phyloP scores from a whole-genome alignment of 2,888 invertebrate species.

The Acronicta aceris region DNA sequence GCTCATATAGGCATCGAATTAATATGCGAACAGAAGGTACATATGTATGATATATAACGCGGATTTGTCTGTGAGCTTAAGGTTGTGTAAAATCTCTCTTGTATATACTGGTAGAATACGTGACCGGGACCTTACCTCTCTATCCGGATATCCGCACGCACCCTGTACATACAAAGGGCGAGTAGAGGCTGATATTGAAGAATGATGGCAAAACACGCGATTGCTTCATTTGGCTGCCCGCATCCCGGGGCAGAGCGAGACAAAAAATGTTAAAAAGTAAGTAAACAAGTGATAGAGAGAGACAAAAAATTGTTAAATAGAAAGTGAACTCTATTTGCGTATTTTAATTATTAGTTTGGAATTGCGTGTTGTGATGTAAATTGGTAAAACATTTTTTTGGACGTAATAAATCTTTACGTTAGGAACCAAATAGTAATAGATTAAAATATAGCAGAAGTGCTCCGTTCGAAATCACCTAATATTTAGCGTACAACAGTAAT shows the following conservation, averaged over 20 bases:
- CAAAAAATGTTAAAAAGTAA: slow-evolving; percentile 16
- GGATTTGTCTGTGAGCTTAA: neutral
- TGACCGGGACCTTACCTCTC: slow-evolving; percentile 17
- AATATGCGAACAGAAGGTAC: too few relatives aligned
- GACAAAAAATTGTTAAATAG: slow-evolving; percentile 39
- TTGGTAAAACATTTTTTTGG: slow-evolving; percentile 14
- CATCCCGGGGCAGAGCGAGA: slow-evolving; percentile 55
- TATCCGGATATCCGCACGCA: slow-evolving; percentile 49
- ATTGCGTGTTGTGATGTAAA: slow-evolving; percentile 43
- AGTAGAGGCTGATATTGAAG: slow-evolving; percentile 72
- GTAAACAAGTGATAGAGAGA: slow-evolving; percentile 41
- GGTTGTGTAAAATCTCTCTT: slow-evolving; percentile 7
- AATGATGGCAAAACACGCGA: slow-evolving; percentile 82
- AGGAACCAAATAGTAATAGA: neutral
- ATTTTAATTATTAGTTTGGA: slow-evolving; percentile 57
- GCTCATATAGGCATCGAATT: too few relatives aligned
- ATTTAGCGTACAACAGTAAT: too few relatives aligned
- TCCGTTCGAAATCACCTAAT: too few relatives aligned
- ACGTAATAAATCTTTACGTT: neutral
- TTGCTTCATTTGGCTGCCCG: slow-evolving; percentile 83
- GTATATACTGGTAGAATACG: slow-evolving; percentile 20
- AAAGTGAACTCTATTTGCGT: slow-evolving; percentile 54
- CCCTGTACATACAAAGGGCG: slow-evolving; percentile 64
- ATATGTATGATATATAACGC: too few relatives aligned
- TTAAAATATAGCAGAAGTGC: too few relatives aligned